Conservation (phyloP, 2,888 invertebrate genomes). For the Neuroscelio doddi region DNA sequence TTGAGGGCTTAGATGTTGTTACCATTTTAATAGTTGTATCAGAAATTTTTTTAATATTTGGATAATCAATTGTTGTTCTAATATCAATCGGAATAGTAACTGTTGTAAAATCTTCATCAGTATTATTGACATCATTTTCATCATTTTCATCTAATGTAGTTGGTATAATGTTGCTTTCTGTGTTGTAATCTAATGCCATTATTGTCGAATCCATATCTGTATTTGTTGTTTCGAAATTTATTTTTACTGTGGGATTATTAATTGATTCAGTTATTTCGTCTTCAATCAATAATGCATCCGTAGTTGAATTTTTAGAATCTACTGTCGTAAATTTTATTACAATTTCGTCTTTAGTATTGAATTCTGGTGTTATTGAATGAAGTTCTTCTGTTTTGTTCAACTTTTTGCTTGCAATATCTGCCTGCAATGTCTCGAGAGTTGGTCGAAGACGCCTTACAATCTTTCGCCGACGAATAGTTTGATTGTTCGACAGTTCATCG, state of each 20-base stretch:
- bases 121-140: background rate
- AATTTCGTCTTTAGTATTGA: slow-evolving; percentile 1
- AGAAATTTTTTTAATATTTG: slow-evolving; percentile 6
- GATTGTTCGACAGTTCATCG: slow-evolving; percentile 15
- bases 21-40: background rate
- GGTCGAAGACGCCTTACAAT: slow-evolving; percentile 60
- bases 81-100: slow-evolving; percentile 6
- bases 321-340: slow-evolving; percentile 1
- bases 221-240: background rate
- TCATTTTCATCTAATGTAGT: background rate
- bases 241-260: background rate
- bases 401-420: slow-evolving; percentile 18
- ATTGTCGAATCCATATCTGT: background rate
- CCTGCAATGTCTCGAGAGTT: slow-evolving; percentile 13
- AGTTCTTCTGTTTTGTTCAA: slow-evolving; percentile 12
- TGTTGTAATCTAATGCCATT: background rate
- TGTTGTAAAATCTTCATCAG: slow-evolving; percentile 9
- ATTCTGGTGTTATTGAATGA: background rate
- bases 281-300: background rate
- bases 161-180: background rate
- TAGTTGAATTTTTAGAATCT: background rate
- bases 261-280: background rate
- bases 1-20: background rate
- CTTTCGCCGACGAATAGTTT: slow-evolving; percentile 54
- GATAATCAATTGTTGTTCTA: slow-evolving; percentile 13